These are phyloP conservation scores for Dryas iulia DNA, from an alignment of 1,140 invertebrate species.

Conservation along the genomic window DNA sequence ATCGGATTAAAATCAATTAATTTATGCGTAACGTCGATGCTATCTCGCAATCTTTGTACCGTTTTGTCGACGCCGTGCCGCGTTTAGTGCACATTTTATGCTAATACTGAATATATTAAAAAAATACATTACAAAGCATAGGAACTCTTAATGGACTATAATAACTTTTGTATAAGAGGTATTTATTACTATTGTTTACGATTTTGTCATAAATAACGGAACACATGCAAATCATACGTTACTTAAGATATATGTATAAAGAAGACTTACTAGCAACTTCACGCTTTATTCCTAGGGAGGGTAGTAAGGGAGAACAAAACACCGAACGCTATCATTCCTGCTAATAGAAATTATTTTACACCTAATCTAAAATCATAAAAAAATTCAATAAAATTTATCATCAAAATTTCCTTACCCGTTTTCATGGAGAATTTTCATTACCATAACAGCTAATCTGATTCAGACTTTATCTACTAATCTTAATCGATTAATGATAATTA, in stretches of 20 bases:
- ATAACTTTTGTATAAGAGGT: not conserved
- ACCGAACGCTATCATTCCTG: no score
- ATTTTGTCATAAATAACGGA: no score
- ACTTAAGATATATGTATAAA: no score
- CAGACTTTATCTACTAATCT: not conserved
- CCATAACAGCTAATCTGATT: not conserved
- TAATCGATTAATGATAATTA: not conserved
- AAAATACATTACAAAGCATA: not conserved
- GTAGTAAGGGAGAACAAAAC: no score
- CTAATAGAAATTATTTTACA: no score
- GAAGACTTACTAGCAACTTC: no score
- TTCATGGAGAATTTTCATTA: not conserved
- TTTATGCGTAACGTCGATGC: slow-evolving; percentile 60
- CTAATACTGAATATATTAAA: slow-evolving; percentile 12
- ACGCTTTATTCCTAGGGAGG: no score
- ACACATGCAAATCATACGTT: no score
- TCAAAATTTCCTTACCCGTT: not conserved
- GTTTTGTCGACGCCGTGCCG: slow-evolving; percentile 42
- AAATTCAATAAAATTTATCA: no score
- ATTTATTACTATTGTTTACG: not conserved
- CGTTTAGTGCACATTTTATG: slow-evolving; percentile 22
- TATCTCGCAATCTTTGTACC: slow-evolving; percentile 35
- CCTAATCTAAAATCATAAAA: no score
- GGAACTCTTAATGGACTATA: not conserved
- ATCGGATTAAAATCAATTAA: slow-evolving; percentile 66